A percentile compares a stretch with the other conserved stretches of the same genome.
Conservation (phyloP, 2,797 vertebrate species). For the Argentina silus region DNA sequence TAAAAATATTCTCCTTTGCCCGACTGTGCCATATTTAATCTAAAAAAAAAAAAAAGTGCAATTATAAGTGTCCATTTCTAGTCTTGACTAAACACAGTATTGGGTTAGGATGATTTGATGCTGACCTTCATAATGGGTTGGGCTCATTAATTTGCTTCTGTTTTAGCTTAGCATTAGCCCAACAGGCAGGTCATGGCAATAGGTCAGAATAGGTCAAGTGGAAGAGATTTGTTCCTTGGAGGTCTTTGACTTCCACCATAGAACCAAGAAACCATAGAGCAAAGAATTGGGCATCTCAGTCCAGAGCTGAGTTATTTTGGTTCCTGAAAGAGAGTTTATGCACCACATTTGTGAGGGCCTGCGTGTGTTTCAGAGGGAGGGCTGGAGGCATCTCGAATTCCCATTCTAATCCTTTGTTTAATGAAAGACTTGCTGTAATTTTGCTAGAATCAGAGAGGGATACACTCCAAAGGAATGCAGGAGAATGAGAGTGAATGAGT, state of each 20-base stretch:
- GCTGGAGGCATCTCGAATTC: not conserved
- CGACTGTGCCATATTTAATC: too few species aligned
- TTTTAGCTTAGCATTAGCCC: not conserved
- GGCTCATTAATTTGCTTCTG: not conserved
- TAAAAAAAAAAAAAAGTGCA: too few species aligned
- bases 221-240: not conserved
- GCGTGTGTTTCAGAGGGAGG: not conserved
- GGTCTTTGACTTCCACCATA: not conserved
- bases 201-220: not conserved
- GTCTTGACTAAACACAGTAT: not conserved
- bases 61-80: not conserved
- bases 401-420: not conserved
- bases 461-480: not conserved
- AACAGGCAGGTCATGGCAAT: not conserved
- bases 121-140: conserved; percentile 1
- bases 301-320: not conserved
- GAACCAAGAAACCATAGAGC: not conserved
- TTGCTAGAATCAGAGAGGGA: not conserved
- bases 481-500: too few species aligned
- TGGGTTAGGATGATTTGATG: not conserved
- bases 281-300: not conserved
- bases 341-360: not conserved
- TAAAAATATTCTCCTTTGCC: too few species aligned
- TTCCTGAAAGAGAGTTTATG: not conserved
- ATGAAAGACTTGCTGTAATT: not conserved